phyloP scores from a whole-genome alignment of 2,113 vertebrate genomes.

The Engystomops pustulosus region DNA sequence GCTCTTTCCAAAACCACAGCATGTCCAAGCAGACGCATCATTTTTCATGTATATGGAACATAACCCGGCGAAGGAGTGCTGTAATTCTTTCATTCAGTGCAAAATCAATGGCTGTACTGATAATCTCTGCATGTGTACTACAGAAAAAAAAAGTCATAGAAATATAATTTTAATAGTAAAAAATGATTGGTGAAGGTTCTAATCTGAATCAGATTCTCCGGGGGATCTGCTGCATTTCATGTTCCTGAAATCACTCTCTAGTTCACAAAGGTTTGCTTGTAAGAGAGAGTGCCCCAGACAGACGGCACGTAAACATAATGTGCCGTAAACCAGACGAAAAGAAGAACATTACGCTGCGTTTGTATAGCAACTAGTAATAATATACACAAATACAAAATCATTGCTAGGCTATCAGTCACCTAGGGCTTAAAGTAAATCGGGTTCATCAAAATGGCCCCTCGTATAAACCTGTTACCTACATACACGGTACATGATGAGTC shows the following conservation, averaged over 20 bases:
- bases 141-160: conserved; percentile 25
- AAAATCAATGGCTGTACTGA: conserved; percentile 42
- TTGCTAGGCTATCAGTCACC: background rate
- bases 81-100: conserved; percentile 49
- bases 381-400: background rate
- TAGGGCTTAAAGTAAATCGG: no score
- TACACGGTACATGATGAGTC: no score
- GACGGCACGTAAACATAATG: background rate
- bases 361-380: background rate
- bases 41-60: conserved; percentile 43
- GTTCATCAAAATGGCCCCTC: no score
- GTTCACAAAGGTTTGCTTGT: conserved; percentile 2
- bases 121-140: conserved; percentile 21
- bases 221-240: background rate
- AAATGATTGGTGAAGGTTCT: conserved; percentile 31
- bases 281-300: background rate
- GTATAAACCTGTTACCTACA: no score
- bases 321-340: background rate
- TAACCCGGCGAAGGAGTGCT: background rate
- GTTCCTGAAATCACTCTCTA: background rate
- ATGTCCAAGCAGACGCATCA: conserved; percentile 18
- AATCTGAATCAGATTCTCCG: conserved; percentile 22
- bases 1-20: conserved; percentile 29
- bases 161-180: conserved; percentile 40
- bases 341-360: background rate